phyloP scores from a whole-genome alignment of 2,113 vertebrate genomes.

The Galeopterus variegatus region DNA sequence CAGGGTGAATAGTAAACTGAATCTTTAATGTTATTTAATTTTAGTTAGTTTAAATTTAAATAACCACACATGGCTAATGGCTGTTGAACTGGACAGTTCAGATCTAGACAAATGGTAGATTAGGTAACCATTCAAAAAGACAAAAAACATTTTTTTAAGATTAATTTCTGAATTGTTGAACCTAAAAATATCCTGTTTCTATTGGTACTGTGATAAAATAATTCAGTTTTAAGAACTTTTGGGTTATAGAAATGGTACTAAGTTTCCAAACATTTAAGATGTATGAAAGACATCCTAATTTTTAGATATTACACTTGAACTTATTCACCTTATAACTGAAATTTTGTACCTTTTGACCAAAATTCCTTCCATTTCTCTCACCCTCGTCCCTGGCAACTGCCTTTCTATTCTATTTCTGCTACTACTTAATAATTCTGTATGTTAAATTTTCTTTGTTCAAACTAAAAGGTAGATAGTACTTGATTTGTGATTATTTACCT shows the following conservation, averaged over 20 bases:
- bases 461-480: neutral
- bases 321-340: neutral
- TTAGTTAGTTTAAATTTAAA: slow-evolving; percentile 38
- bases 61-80: neutral
- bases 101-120: neutral
- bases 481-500: neutral
- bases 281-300: neutral
- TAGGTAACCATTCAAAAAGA: neutral
- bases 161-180: neutral
- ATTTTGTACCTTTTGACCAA: neutral
- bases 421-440: neutral
- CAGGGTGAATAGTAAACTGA: neutral
- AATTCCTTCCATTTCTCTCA: neutral
- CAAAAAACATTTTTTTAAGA: neutral
- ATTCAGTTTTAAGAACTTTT: slow-evolving; percentile 9
- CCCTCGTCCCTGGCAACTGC: neutral
- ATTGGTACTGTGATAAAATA: slow-evolving; percentile 16
- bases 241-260: neutral
- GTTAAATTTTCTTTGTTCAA: neutral
- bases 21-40: slow-evolving; percentile 18
- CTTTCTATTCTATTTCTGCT: neutral
- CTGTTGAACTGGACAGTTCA: neutral
- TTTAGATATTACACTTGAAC: slow-evolving; percentile 34
- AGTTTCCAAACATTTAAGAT: neutral
- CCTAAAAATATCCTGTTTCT: slow-evolving; percentile 10